Base-by-base conservation (phyloP, 2,113 vertebrate species). In the Maccullochella peelii region DNA sequence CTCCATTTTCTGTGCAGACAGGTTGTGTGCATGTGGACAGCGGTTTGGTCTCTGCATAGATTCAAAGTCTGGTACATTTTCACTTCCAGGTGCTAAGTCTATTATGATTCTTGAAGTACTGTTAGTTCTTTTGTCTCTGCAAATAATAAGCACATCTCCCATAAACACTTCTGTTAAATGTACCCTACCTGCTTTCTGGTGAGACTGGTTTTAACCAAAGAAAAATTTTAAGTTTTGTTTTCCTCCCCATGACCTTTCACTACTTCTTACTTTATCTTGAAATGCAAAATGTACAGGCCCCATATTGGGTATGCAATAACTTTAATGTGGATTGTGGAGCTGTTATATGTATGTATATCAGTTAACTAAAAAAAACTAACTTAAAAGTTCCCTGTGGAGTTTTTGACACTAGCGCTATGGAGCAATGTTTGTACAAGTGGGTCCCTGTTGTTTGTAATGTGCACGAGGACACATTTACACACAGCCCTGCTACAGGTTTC, bases 1-100 rank as follows among this genome's bases (percentile, higher is more conserved):
- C 58, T 83, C 73, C 75, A 42, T 77, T 85, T 77, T 82, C 77
- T 76, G 2, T 59, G 74, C 63, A 69, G 80, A 85, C 57, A 30
- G 52, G 9, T 68, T 73, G 72, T 14, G 77, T 54, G 66, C 18
- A n/a, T 44, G 69, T 62, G 73, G 79, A 11, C 8, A 21, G 42
- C 4, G 15, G 27, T 55, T 49, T 14, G 12, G 38, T 36, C 58
- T 33, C 42, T 54, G 44, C 16, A 16, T 15, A 16, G n/a, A 44
- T 66, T 76, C 16, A 62, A 49, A 68, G 76, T 68, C 44, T 47
- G 79, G 25, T 59, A 58, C n/a, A 21, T 54, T 82, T 85, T 77
- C n/a, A 67, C 72, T 44, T 65, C 6, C 23, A 68, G 20, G 12
- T 69, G 61, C 7, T 47, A 18, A 76, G 36, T 65, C 40, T 27